Percentiles rank a stretch among this genome's conserved stretches.
Evolutionary conservation across 2,888 invertebrate genomes (phyloP).

Genomic region (Zootermopsis nevadensis): DNA sequence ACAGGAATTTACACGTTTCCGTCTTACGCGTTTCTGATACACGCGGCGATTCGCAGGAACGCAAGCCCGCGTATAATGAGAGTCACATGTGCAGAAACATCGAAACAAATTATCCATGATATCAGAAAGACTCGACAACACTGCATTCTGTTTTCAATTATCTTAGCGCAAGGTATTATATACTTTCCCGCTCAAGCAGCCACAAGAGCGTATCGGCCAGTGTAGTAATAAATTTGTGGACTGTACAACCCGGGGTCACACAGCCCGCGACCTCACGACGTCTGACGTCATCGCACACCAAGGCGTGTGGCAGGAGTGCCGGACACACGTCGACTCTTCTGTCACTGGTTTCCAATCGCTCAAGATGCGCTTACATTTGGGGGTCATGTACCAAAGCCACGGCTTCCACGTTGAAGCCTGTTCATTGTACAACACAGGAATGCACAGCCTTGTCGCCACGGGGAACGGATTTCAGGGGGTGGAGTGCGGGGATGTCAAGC

Average conservation of each 20-base stretch:
- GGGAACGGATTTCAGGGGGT: background rate
- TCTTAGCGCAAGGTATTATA: no score
- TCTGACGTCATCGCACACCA: slow-evolving; percentile 8
- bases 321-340: background rate
- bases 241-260: slow-evolving; percentile 1
- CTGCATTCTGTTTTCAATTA: no score
- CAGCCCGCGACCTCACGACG: slow-evolving; percentile 1
- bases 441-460: background rate
- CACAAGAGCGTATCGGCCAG: background rate
- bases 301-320: slow-evolving; percentile 13
- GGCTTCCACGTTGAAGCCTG: background rate
- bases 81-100: no score
- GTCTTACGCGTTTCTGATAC: no score
- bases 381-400: background rate
- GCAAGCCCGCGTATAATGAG: no score
- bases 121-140: no score
- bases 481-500: no score
- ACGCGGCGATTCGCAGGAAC: no score
- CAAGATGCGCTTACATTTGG: background rate
- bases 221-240: background rate
- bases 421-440: background rate
- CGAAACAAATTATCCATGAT: no score
- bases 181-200: no score
- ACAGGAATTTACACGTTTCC: no score
- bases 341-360: background rate